phyloP scores from a whole-genome alignment of 2,888 invertebrate species.

The Stenotaenia linearis region DNA sequence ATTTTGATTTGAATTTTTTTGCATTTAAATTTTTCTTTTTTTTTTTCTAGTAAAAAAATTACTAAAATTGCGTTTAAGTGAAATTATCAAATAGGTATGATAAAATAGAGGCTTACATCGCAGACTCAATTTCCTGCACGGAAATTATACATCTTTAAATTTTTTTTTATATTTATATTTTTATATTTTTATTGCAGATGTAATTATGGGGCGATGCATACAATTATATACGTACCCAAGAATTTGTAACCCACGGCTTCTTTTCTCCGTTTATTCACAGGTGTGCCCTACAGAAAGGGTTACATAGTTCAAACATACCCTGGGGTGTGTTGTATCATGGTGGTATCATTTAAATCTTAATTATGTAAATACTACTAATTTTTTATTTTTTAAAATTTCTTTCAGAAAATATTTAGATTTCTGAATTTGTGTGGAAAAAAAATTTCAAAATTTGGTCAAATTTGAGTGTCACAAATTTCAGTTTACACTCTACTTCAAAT shows the following conservation, averaged over 20 bases:
- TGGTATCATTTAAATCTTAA: background rate
- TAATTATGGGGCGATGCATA: too few relatives aligned
- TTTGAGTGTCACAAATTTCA: background rate
- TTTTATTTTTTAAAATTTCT: too few relatives aligned
- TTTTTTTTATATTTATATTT: background rate
- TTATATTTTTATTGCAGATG: background rate
- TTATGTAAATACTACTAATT: background rate
- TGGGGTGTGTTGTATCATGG: background rate
- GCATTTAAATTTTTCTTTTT: background rate
- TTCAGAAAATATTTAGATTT: background rate
- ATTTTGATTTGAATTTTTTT: too few relatives aligned
- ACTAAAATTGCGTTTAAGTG: background rate
- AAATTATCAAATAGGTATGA: too few relatives aligned
- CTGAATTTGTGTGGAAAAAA: background rate
- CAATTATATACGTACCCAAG: background rate
- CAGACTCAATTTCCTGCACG: too few relatives aligned
- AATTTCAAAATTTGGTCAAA: background rate
- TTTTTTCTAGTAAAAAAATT: background rate
- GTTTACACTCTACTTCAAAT: background rate
- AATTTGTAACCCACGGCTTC: background rate
- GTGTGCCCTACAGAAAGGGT: conserved; percentile 11
- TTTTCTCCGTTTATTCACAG: conserved; percentile 6
- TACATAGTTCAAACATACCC: background rate
- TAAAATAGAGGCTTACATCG: too few relatives aligned
- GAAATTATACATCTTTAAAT: too few relatives aligned